Percentiles rank a stretch among this genome's conserved stretches.
phyloP scores from a whole-genome alignment of 2,888 invertebrate species.

The Pilophorus perplexus region DNA sequence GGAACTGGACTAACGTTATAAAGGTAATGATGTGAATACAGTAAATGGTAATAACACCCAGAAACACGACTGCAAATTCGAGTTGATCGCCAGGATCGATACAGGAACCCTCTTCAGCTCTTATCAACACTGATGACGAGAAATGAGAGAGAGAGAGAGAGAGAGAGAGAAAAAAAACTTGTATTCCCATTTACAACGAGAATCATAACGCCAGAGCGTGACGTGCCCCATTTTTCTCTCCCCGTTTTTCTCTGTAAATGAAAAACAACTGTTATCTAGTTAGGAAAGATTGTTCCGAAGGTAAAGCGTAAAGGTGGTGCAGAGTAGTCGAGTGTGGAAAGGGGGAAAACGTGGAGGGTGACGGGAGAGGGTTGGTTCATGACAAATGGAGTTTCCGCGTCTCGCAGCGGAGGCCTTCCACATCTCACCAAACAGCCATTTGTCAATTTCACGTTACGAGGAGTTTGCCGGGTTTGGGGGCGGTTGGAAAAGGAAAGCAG shows the following conservation, averaged over 20 bases:
- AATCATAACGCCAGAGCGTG: background rate
- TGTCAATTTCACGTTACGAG: constrained; percentile 31
- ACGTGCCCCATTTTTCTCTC: background rate
- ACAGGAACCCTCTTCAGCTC: too few species aligned
- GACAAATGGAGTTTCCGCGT: constrained; percentile 28
- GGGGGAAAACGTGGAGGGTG: background rate
- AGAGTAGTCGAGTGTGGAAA: background rate
- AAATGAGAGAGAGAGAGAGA: too few species aligned
- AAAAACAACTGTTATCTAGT: background rate
- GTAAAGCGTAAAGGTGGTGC: background rate
- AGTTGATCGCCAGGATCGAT: too few species aligned
- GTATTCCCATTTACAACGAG: too few species aligned
- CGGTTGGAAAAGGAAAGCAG: too few species aligned
- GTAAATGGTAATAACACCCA: too few species aligned
- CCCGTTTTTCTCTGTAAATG: background rate
- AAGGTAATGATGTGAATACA: too few species aligned
- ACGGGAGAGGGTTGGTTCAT: background rate
- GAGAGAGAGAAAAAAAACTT: too few species aligned
- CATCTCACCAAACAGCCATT: constrained; percentile 24
- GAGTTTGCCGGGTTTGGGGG: too few species aligned
- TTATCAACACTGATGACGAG: too few species aligned
- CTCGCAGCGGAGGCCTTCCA: background rate
- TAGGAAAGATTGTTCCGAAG: background rate
- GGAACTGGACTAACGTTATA: too few species aligned
- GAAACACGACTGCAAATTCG: too few species aligned